Evolutionary conservation across 2,113 vertebrate genomes (phyloP), one percentile per base, ranked within the genome.

Genomic region (Ciconia stormi): DNA sequence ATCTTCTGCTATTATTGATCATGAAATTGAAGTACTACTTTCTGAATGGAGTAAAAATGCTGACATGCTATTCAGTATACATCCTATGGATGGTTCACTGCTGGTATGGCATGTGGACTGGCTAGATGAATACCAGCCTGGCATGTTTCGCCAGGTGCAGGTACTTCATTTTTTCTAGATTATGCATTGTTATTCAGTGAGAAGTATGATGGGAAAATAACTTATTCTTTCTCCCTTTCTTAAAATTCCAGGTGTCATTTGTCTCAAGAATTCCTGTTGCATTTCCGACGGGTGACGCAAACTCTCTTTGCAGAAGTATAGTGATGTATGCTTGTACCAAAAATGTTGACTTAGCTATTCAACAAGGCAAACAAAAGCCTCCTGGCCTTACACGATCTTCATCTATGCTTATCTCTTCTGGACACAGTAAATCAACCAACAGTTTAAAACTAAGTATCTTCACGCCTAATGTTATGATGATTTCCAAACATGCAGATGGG

Each of bases 141-240:
- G 99, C 94, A 99, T 99, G 99, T 99, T 99, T 98, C 99, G 99
- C 46, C 99, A 99, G 98, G 98, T 99, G 87, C 99, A 99, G 99
- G 99, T 99, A 98, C 32, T 92, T 52, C 40, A 61, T 30, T 72
- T 88, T 72, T 87, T 13, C 38, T 95, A 19, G 36, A 30, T 94
- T 91, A 23, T 70, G 19, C 7, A 6, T 91, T 72, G 9, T 58
- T 94, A 10, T 53, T 96, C 46, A 76, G 19, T 87, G 26, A 79
- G 27, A 76, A 38, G 27, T 77, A 23, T 26, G 27, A 18, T 78
- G 32, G 58, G 30, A 71, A 53, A 90, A 87, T 42, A 63, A 58
- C 23, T 87, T 18, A 13, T 16, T 92, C 30, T 38, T 67, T 82
- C 91, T 91, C 56, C 11, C 17, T 86, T 78, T 36, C 38, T 73